phyloP scores from a whole-genome alignment of 1,140 invertebrate species.

The Asbolus verrucosus region DNA sequence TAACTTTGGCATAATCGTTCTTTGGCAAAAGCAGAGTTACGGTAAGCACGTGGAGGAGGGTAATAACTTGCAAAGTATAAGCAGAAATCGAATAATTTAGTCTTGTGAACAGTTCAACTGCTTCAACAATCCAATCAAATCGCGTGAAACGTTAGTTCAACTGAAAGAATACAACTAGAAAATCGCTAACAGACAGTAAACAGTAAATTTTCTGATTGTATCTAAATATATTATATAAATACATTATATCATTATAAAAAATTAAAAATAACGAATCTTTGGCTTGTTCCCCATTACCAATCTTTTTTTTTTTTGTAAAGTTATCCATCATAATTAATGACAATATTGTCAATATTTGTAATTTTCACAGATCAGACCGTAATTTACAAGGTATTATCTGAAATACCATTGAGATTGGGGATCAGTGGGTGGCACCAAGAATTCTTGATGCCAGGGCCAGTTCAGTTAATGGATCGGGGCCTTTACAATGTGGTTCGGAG shows the following conservation, averaged over 20 bases:
- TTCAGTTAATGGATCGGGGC: conserved; percentile 83
- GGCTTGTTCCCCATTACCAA: conserved; percentile 71
- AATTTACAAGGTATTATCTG: conserved; percentile 58
- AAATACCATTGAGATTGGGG: conserved; percentile 60
- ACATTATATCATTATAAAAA: conserved; percentile 65
- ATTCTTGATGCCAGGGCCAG: conserved; percentile 59
- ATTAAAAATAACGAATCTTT: conserved; percentile 75
- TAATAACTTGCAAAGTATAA: conserved; percentile 47
- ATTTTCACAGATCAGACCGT: conserved; percentile 56
- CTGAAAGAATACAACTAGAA: conserved; percentile 41
- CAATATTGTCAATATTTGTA: conserved; percentile 49
- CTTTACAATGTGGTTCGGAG: conserved; percentile 92
- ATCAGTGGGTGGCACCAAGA: conserved; percentile 53
- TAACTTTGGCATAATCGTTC: conserved; percentile 14
- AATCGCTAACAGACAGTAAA: conserved; percentile 50
- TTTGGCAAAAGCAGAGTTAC: not conserved
- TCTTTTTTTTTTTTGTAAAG: conserved; percentile 60
- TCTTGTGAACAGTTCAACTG: conserved; percentile 23
- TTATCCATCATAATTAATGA: conserved; percentile 53
- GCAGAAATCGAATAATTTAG: conserved; percentile 3
- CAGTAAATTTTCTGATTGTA: conserved; percentile 56
- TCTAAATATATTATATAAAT: conserved; percentile 60
- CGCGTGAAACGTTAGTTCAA: conserved; percentile 41
- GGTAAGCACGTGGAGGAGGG: conserved; percentile 23
- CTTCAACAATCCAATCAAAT: conserved; percentile 49